Evolutionary conservation across 2,888 invertebrate species (phyloP).

Genomic region (Hemicrepidius hirtus): DNA sequence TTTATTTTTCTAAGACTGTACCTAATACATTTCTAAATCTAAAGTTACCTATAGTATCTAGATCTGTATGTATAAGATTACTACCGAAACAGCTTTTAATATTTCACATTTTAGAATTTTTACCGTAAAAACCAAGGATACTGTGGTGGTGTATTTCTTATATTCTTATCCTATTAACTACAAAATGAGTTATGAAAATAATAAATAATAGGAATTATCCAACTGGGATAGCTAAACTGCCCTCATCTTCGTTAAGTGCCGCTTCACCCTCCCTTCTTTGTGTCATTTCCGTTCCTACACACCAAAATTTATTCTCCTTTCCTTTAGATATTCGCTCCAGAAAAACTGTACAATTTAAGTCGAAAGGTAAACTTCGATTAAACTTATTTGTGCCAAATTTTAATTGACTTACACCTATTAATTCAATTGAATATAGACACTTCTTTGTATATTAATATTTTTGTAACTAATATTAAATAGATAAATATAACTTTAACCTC

Average conservation of each 20-base stretch:
- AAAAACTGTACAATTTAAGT: not conserved
- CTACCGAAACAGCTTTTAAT: too few species aligned
- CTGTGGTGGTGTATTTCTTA: constrained; percentile 32
- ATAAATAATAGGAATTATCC: constrained; percentile 48
- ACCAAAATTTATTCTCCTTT: constrained; percentile 9
- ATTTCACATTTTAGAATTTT: not conserved
- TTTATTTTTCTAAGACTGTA: too few species aligned
- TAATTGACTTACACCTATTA: too few species aligned
- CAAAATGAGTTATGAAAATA: constrained; percentile 47
- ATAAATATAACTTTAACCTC: too few species aligned
- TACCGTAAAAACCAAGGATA: constrained; percentile 2
- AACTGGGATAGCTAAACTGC: constrained; percentile 47
- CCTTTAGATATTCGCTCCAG: not conserved
- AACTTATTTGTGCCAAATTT: too few species aligned
- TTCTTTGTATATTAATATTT: too few species aligned
- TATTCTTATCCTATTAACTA: constrained; percentile 32
- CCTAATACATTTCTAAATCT: too few species aligned
- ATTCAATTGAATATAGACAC: too few species aligned
- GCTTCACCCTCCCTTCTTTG: constrained; percentile 34
- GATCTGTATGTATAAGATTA: too few species aligned
- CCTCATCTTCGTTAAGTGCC: constrained; percentile 46
- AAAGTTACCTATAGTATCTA: too few species aligned
- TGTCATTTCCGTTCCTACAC: constrained; percentile 28
- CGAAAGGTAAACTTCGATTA: too few species aligned
- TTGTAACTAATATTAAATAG: too few species aligned